These are phyloP conservation scores for Melanitta fusca DNA, from an alignment of 2,797 vertebrate species.

Conservation along the genomic window DNA sequence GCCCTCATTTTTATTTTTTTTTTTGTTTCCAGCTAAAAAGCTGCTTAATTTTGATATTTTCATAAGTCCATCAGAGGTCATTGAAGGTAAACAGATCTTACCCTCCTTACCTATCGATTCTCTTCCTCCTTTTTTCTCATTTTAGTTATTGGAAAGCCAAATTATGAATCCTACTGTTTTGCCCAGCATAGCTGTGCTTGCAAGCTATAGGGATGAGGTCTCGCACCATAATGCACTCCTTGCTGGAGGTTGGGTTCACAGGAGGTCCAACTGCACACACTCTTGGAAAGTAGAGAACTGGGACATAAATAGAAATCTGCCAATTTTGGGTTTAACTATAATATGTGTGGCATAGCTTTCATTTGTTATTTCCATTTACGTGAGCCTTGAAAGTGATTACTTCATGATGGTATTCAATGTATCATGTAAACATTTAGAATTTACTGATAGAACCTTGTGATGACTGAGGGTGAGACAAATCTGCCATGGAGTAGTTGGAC, in stretches of 20 bases:
- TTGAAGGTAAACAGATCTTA: neutral
- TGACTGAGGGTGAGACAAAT: neutral
- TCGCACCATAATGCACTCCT: neutral
- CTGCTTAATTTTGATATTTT: neutral
- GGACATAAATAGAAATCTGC: neutral
- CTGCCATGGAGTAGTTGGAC: neutral
- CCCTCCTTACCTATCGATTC: neutral
- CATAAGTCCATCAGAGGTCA: neutral
- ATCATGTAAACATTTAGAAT: neutral
- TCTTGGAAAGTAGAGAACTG: neutral
- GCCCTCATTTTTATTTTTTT: neutral
- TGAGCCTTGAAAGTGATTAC: neutral
- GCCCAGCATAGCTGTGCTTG: neutral
- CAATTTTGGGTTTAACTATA: neutral
- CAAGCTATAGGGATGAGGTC: neutral
- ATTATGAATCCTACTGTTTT: neutral
- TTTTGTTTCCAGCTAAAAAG: neutral
- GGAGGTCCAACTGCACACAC: neutral
- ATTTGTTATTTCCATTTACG: neutral
- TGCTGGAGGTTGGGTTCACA: neutral
- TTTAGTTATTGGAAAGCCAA: neutral
- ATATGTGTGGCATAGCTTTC: fast-evolving
- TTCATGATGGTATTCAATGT: neutral
- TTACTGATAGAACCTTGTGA: neutral
- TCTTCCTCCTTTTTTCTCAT: neutral